Evolutionary conservation across 2,888 invertebrate genomes (phyloP), one percentile per base, ranked within the genome.

Genomic region (Dendrolimus houi): DNA sequence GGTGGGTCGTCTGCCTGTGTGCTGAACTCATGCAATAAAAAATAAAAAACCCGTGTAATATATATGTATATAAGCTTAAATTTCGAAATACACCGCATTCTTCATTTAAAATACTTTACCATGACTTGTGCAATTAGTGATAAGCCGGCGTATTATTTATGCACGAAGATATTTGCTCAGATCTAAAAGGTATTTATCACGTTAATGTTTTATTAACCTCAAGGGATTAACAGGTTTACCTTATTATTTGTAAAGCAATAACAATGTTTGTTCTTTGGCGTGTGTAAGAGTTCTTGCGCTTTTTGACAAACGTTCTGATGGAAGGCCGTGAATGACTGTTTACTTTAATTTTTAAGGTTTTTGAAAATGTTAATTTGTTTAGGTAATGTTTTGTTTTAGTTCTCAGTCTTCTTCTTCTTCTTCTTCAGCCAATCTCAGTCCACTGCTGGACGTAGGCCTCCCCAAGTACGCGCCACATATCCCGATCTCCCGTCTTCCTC

Each of bases 141-240:
- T 29, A 29, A 6, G 65, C 76, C 75, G 75, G 61, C 70, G 70
- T 72, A 74, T 29, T 29, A 29, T 47, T 47, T 47, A 47, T 47
- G 47, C 9, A 47, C 29, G 29, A 74, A 65, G 67, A 66, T 83
- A 70, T 87, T 85, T 84, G 74, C 76, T 74, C 68, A 74, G 64
- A 69, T 75, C 77, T 81, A 78, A 83, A 85, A 47, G 9, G 79
- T 84, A 85, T 83, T 80, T 81, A 81, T 87, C 85, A 81, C 86
- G 85, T 71, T 75, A 75, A 75, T 87, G 81, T 87, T 87, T 75
- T 85, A 75, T 87, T 88, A 87, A 88, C 88, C 88, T 87, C 85
- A 83, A 81, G 82, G 79, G 82, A 86, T 81, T 81, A 47, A 86
- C 86, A 81, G 85, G 87, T 87, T 87, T 81, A 78, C 2, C 47